Evolutionary conservation across 2,888 invertebrate species (phyloP), one percentile per base, ranked within the genome.

Genomic region (Dasypogon diadema): DNA sequence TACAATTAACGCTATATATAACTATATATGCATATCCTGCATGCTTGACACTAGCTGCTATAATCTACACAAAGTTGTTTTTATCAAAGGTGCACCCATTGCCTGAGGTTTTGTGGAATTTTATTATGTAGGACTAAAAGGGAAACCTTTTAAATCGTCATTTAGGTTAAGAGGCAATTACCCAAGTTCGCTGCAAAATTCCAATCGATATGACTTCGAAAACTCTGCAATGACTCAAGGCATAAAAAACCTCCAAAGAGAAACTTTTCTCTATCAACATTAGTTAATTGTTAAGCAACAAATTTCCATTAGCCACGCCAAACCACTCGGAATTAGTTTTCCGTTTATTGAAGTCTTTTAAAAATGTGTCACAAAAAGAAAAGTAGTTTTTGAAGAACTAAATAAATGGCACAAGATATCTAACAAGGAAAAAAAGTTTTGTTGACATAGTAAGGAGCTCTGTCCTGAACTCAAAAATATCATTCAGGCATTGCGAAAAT

Each of bases 131-230:
- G n/a, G n/a, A n/a, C n/a, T n/a, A 30, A 30, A 30, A 42, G 2
- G 12, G 42, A 42, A 42, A 42, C 42, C n/a, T 12, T 42, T 42
- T 6, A 34, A 60, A 58, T 37, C 18, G 60, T 60, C 34, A 60
- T 60, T 60, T 37, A 37, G 60, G 60, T 60, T 60, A 60, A 60
- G 60, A 26, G 37, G 60, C 60, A 60, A 60, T 60, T 60, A 60
- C 37, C 60, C 18, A 60, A 60, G 42, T 60, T 60, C 37, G 18
- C 60, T 37, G 37, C 37, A 34, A 37, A 4, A 60, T 14, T 30
- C 60, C 37, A 34, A 60, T 60, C 60, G 60, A 60, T 37, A 37
- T 34, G 37, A 60, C 37, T 60, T 12, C 21, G 16, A 60, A 60
- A 37, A 16, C 37, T 21, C 42, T 60, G 60, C 60, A 60, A 60